Evolutionary conservation across 2,888 invertebrate species (phyloP), one percentile per base, ranked within the genome.

Genomic region (Pharmacophagus antenor): DNA sequence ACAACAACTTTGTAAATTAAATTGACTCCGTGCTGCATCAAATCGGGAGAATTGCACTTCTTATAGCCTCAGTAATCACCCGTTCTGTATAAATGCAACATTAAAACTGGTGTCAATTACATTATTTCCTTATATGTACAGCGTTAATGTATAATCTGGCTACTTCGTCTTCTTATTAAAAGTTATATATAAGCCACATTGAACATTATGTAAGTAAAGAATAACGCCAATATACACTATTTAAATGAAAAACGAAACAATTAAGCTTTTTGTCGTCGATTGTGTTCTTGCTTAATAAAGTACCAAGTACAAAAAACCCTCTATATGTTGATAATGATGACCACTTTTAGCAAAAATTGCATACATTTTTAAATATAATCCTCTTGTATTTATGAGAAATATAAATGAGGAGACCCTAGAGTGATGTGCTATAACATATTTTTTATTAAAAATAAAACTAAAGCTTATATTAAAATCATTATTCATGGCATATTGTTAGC

Each of bases 91-190:
- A 85, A 85, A 84, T 73, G 80, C 75, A 74, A 80, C 82, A 85
- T 85, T 88, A 86, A 84, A 85, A 84, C 82, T 77, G 77, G 84
- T 82, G 84, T 86, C 85, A 86, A 87, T 88, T 86, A 86, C 82
- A 80, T 81, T 82, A 80, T 82, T 80, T 76, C 85, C 84, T 71
- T 86, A 82, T 85, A 84, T 72, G 85, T 76, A 76, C 70, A 71
- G 67, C 78, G 78, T 76, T 81, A 79, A 79, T 77, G 78, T 74
- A 77, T 77, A 73, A 79, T 74, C 66, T 69, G 71, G 73, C 71
- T 69, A 52, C 48, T 47, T 42, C 37, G 73, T 79, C 77, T 74
- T 77, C 80, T 84, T 82, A 83, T 83, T 83, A 82, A 84, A 82
- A 78, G 77, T 79, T 80, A 76, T 79, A 79, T 80, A 80, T 76